phyloP scores from a whole-genome alignment of 2,113 vertebrate genomes.

The Nerophis lumbriciformis region DNA sequence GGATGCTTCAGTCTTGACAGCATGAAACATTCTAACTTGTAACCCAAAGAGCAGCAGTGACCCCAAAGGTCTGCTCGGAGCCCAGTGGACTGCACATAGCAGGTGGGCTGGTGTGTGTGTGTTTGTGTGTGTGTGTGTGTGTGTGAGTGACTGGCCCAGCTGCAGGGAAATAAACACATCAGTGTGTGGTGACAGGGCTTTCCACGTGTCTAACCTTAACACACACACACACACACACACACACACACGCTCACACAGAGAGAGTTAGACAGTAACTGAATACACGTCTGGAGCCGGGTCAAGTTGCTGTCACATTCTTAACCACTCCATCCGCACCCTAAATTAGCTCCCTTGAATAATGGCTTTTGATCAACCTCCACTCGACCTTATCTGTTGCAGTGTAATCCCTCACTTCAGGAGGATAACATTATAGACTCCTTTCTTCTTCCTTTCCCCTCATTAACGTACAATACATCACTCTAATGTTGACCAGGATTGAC shows the following conservation, averaged over 20 bases:
- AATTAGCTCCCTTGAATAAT: constrained; percentile 38
- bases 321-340: constrained; percentile 43
- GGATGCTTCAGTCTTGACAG: constrained; percentile 16
- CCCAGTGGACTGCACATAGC: constrained; percentile 27
- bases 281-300: constrained; percentile 48
- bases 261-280: constrained; percentile 48
- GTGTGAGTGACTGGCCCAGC: constrained; percentile 65
- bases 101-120: constrained; percentile 32
- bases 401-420: constrained; percentile 7
- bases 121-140: constrained; percentile 13
- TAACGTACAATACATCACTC: not conserved
- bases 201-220: constrained; percentile 28
- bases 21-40: constrained; percentile 21
- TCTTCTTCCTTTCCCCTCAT: not conserved
- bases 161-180: constrained; percentile 67
- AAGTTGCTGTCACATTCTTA: constrained; percentile 58
- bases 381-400: constrained; percentile 6
- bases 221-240: constrained; percentile 13
- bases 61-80: constrained; percentile 31
- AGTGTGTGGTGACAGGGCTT: constrained; percentile 64
- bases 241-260: constrained; percentile 11
- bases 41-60: constrained; percentile 33
- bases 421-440: not conserved
- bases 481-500: not conserved
- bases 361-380: constrained; percentile 7